These are phyloP conservation scores for Phaedon cochleariae DNA, from an alignment of 2,888 invertebrate genomes.

Conservation along the genomic window DNA sequence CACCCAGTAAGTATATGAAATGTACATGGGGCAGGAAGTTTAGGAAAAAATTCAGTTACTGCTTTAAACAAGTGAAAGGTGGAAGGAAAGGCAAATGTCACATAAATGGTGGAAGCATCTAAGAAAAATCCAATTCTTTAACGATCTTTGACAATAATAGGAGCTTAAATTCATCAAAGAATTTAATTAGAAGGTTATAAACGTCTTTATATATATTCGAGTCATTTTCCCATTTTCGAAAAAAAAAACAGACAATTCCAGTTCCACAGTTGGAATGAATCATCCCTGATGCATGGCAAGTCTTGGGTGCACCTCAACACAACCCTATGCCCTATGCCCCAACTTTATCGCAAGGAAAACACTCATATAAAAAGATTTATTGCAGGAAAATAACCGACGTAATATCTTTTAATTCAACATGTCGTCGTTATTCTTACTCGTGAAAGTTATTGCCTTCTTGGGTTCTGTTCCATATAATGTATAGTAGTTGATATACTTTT, in stretches of 20 bases:
- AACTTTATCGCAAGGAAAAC: slow-evolving; percentile 56
- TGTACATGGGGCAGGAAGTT: no score
- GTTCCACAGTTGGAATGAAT: slow-evolving; percentile 34
- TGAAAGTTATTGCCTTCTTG: slow-evolving; percentile 41
- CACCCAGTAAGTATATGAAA: no score
- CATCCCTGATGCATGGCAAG: slow-evolving; percentile 34
- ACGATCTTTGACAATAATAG: no score
- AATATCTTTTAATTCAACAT: slow-evolving; percentile 60
- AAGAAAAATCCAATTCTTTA: no score
- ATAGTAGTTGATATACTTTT: slow-evolving; percentile 12
- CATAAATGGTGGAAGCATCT: no score
- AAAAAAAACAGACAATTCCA: not conserved
- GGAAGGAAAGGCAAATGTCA: no score
- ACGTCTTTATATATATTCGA: not conserved
- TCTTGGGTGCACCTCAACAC: slow-evolving; percentile 28
- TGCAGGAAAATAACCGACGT: slow-evolving; percentile 55
- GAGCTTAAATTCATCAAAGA: not conserved
- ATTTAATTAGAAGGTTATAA: not conserved
- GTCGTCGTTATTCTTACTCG: slow-evolving; percentile 54
- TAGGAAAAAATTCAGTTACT: no score
- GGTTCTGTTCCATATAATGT: slow-evolving; percentile 30
- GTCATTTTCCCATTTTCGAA: not conserved
- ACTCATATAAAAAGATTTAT: slow-evolving; percentile 60
- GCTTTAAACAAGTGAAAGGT: no score
- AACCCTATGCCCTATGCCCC: slow-evolving; percentile 27